Percentiles rank a stretch among this genome's conserved stretches.
These are phyloP conservation scores for Oithona nana DNA, from an alignment of 2,888 invertebrate species.

Conservation along the genomic window DNA sequence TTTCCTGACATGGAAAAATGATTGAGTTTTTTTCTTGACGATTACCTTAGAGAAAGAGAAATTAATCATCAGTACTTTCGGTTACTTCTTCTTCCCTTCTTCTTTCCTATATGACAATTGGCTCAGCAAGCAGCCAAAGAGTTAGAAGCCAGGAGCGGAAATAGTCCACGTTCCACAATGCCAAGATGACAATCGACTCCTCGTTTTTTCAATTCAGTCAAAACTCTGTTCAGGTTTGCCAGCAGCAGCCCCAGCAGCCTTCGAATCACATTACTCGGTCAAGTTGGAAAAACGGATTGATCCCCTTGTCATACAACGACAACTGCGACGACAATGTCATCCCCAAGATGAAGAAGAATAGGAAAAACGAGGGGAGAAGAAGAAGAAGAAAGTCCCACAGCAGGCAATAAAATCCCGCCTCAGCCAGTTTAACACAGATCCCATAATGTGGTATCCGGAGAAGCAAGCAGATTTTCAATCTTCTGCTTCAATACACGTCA, in stretches of 20 bases:
- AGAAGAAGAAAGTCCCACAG: too few relatives aligned
- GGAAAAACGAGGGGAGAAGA: too few relatives aligned
- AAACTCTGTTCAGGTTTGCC: neutral
- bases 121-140: too few relatives aligned
- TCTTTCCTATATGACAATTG: too few relatives aligned
- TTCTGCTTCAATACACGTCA: too few relatives aligned
- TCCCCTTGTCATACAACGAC: neutral
- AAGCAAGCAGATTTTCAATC: too few relatives aligned
- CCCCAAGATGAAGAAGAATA: neutral
- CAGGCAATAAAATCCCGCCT: too few relatives aligned
- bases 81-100: too few relatives aligned
- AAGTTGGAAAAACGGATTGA: neutral
- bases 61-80: too few relatives aligned
- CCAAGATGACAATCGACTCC: neutral
- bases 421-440: too few relatives aligned
- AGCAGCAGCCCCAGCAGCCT: neutral
- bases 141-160: neutral
- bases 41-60: neutral
- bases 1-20: neutral
- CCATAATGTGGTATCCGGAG: too few relatives aligned
- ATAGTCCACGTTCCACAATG: neutral
- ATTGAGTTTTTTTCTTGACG: neutral
- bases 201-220: neutral
- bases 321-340: too few relatives aligned
- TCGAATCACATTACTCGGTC: neutral